These are phyloP conservation scores for Urocitellus parryii DNA, from an alignment of 2,113 vertebrate species.

Conservation along the genomic window DNA sequence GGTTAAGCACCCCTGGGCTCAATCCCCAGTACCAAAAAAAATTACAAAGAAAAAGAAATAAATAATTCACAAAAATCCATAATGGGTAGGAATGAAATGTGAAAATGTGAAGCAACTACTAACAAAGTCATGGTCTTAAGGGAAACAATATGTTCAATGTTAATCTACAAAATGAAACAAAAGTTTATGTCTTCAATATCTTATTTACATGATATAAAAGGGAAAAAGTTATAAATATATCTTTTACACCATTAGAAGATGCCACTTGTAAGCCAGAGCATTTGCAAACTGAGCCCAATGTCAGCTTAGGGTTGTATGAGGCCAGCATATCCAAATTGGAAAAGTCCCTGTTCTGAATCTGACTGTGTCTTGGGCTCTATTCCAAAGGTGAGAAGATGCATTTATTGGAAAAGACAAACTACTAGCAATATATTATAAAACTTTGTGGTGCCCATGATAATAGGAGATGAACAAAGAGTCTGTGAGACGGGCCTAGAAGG, in stretches of 20 bases:
- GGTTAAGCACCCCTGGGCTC: no score
- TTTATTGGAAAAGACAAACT: neutral
- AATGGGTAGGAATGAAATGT: conserved; percentile 44
- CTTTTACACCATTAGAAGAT: neutral
- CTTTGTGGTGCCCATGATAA: neutral
- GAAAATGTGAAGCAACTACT: neutral
- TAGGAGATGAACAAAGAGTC: neutral
- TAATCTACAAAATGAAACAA: neutral
- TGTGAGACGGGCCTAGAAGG: neutral
- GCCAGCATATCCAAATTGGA: neutral
- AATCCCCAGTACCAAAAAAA: no score
- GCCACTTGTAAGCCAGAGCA: neutral
- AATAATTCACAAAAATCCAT: neutral
- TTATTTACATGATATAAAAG: neutral
- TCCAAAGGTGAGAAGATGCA: neutral
- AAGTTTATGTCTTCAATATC: conserved; percentile 3
- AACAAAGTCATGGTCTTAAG: neutral
- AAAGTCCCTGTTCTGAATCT: neutral
- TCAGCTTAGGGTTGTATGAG: neutral
- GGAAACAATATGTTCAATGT: neutral
- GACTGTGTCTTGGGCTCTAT: neutral
- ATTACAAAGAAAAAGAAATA: no score
- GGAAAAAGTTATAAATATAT: neutral
- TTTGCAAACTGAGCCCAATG: neutral
- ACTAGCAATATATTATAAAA: neutral